phyloP scores from a whole-genome alignment of 2,888 invertebrate genomes.

The Pelosia muscerda region DNA sequence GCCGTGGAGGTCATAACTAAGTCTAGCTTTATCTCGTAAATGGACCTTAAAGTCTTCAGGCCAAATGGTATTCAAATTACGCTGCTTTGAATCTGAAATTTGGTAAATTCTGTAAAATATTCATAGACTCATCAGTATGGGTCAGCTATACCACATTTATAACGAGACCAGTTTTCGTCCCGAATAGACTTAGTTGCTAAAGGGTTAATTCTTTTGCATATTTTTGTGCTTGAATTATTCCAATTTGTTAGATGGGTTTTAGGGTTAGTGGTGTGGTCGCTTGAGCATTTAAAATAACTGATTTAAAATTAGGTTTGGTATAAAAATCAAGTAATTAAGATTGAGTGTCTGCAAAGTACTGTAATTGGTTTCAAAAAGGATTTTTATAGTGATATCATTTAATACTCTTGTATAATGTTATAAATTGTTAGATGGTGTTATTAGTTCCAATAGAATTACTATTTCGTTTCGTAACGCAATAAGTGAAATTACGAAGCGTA shows the following conservation, averaged over 20 bases:
- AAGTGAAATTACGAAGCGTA: too few relatives aligned
- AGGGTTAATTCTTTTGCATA: constrained; percentile 15
- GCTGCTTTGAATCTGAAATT: constrained; percentile 20
- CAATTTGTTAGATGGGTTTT: background rate
- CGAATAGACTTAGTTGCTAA: constrained; percentile 24
- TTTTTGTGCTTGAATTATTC: background rate
- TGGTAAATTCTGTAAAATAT: constrained; percentile 38
- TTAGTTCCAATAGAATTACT: too few relatives aligned
- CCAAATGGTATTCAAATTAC: constrained; percentile 37
- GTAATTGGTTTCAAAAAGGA: too few relatives aligned
- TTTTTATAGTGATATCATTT: background rate
- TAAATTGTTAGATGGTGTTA: too few relatives aligned
- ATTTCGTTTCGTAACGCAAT: too few relatives aligned
- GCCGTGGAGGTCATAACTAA: constrained; percentile 10
- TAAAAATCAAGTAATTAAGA: too few relatives aligned
- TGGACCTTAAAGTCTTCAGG: constrained; percentile 17
- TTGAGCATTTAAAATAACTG: background rate
- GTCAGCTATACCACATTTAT: constrained; percentile 37
- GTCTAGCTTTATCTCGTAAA: constrained; percentile 20
- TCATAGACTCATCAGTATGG: constrained; percentile 37
- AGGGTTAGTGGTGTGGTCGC: background rate
- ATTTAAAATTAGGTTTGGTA: too few relatives aligned
- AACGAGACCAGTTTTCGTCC: background rate
- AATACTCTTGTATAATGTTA: too few relatives aligned
- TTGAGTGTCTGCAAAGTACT: too few relatives aligned